Base-by-base conservation (phyloP, 37 sponge, comb jelly and placozoan species). In the Aphrocallistes beatrix region DNA sequence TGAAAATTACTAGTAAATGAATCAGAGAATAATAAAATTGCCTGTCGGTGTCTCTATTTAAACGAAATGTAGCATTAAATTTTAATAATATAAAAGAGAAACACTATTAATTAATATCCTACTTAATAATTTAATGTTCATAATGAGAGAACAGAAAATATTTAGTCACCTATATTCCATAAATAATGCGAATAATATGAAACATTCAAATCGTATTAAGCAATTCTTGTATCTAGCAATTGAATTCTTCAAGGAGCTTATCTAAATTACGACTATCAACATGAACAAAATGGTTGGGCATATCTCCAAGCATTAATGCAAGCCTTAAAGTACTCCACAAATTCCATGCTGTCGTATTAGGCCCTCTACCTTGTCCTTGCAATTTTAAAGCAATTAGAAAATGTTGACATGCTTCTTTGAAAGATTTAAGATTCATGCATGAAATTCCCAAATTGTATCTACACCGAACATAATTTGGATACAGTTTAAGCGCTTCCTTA, bases 371-470 rank as follows among this genome's bases (percentile, higher is more conserved):
- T 38, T 91, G 82, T 82, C 86, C 40, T 85, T 95, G 95, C 34
- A 88, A 37, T 82, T 95, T 51, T 1, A 95, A 84, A 0, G 95
- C 93, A 23, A 87, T 91, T 0, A 95, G 83, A 42, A 95, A 95
- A 69, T 95, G 95, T 81, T 95, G 91, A 28, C 85, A 84, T 10
- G 92, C 92, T 82, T 94, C 94, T 51, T 90, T 91, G 82, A 93
- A 87, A 0, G 95, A 91, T 21, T 88, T 89, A 0, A 97, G 92
- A 83, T 97, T 97, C 48, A 97, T 93, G 87, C 98, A 97, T 86
- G 93, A 91, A 81, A 97, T 92, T 0, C 95, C 98, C 0, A 97
- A 87, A 88, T 97, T 97, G 88, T 97, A 97, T 40, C 98, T 87
- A 36, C 88, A 90, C 0, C 98, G 85, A 0, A 94, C 89, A 90